Evolutionary conservation across 2,797 vertebrate species (phyloP).

Genomic region (Syngnathus acus): DNA sequence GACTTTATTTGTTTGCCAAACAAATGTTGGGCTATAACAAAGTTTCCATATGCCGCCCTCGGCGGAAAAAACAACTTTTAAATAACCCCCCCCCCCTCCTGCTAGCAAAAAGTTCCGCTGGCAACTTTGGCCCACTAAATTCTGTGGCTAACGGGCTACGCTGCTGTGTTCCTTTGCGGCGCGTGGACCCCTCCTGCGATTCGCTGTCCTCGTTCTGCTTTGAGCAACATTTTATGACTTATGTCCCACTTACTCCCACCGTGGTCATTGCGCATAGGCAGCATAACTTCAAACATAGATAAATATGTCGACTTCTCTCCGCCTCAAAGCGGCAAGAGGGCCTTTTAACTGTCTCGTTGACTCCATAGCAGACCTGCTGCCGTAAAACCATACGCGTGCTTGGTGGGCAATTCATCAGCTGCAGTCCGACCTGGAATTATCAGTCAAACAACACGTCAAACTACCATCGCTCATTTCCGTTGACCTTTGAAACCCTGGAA

Average conservation of each 20-base stretch:
- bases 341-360: constrained; percentile 3
- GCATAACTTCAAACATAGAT: constrained; percentile 2
- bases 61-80: neutral
- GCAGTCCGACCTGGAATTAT: neutral
- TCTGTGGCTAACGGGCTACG: neutral
- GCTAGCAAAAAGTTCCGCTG: neutral
- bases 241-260: constrained; percentile 1
- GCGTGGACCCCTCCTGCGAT: neutral
- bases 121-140: neutral
- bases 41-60: neutral
- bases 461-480: neutral
- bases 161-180: neutral
- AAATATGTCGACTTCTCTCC: constrained; percentile 4
- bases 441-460: neutral
- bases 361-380: neutral
- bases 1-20: too few relatives aligned
- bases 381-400: neutral
- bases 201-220: neutral
- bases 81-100: neutral
- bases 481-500: neutral
- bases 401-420: neutral
- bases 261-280: constrained; percentile 4
- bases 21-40: neutral
- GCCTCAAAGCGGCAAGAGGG: constrained; percentile 2
- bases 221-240: constrained; percentile 1